Conservation (phyloP, 2,797 vertebrate species). For the Phaenicophaeus curvirostris region DNA sequence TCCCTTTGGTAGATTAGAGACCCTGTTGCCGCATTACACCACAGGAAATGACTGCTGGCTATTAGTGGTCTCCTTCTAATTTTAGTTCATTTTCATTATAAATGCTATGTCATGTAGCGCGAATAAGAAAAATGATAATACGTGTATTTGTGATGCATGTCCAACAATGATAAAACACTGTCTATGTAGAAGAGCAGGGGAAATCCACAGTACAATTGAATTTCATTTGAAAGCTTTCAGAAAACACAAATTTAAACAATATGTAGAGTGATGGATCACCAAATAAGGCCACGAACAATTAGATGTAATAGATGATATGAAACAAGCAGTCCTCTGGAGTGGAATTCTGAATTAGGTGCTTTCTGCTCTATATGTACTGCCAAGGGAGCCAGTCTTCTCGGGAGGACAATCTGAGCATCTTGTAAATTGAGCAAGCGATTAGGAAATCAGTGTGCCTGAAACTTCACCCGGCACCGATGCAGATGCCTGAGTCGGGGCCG, state of each 20-base stretch:
- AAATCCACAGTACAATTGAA: not conserved
- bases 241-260: constrained; percentile 35
- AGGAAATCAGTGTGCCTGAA: not conserved
- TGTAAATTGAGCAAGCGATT: not conserved
- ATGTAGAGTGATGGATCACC: not conserved
- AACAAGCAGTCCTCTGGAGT: not conserved
- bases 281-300: not conserved
- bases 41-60: not conserved
- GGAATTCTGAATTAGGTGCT: not conserved
- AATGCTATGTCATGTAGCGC: not conserved
- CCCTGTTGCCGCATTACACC: not conserved
- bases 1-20: not conserved
- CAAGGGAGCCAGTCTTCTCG: not conserved
- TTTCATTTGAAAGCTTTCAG: constrained; percentile 34
- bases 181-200: not conserved
- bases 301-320: not conserved
- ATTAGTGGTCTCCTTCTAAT: not conserved
- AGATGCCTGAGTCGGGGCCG: not conserved
- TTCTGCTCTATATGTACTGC: not conserved
- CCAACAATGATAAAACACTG: not conserved
- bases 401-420: not conserved
- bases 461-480: not conserved
- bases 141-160: not conserved
- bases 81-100: not conserved
- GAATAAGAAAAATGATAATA: not conserved